These are phyloP conservation scores for Sarcophaga rosellei DNA, from an alignment of 2,888 invertebrate genomes.

Conservation along the genomic window DNA sequence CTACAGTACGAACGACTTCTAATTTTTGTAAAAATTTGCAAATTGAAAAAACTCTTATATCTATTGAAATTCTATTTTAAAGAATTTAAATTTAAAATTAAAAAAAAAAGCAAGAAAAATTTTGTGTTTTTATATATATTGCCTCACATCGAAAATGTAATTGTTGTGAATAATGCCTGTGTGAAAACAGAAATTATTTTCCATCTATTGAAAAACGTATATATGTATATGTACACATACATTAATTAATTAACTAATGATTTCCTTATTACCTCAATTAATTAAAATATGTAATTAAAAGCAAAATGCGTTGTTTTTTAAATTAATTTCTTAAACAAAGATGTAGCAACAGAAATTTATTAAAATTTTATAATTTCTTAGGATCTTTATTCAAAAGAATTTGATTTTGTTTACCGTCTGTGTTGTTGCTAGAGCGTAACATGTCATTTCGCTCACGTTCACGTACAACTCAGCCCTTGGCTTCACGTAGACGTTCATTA, in stretches of 20 bases:
- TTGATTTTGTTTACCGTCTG: background rate
- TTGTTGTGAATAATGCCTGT: constrained; percentile 35
- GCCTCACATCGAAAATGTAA: background rate
- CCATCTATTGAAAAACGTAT: constrained; percentile 2
- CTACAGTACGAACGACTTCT: no score
- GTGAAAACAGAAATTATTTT: constrained; percentile 9
- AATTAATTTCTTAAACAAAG: background rate
- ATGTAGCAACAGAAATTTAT: background rate
- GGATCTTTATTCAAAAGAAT: background rate
- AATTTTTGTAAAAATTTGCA: no score
- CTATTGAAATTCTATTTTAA: no score
- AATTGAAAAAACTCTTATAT: no score
- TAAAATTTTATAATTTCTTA: background rate
- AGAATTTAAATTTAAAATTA: no score
- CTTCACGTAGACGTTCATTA: constrained; percentile 81
- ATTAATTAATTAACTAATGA: background rate
- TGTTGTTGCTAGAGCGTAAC: background rate
- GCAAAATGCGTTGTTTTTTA: constrained; percentile 60
- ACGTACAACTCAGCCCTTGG: constrained; percentile 79
- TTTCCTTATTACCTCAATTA: constrained; percentile 25
- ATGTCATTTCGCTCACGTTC: constrained; percentile 81
- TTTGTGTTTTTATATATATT: no score
- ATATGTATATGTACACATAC: no score
- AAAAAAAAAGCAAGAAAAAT: no score
- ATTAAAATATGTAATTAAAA: constrained; percentile 18